Base-by-base conservation (phyloP, 2,113 vertebrate genomes). In the Sturnus vulgaris region DNA sequence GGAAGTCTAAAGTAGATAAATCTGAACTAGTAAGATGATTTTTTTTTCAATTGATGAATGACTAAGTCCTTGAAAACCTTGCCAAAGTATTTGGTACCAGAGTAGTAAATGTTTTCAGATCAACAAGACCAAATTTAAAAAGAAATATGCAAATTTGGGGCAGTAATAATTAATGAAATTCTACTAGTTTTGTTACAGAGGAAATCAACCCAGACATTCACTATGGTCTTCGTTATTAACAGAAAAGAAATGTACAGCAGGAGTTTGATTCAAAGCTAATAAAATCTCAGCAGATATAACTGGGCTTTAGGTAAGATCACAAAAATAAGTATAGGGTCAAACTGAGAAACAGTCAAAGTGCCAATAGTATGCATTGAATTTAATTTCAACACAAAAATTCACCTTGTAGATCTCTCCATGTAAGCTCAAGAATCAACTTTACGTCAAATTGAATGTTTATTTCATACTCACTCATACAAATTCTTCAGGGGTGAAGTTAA, bases 401-500 rank as follows among this genome's bases (percentile, higher is more conserved):
- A 56, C 7, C 25, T 23, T 56, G 5, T 20, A 70, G 10, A 47
- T 50, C 23, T 33, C 59, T 12, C 64, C 4, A 35, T 23, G 4
- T 39, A 88, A 80, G 13, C 7, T 89, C 65, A 94, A 59, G 22
- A 84, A 46, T 3, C 18, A 78, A 47, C 64, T 69, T 70, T 35
- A 66, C 25, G 27, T 82, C 50, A 77, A 95, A 79, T 7, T 30
- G 44, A 96, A 85, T 47, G 53, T 35, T 82, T 57, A 33, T 44
- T 66, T 87, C 39, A 94, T 96, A 98, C 98, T 98, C 95, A 99
- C 99, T 98, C 97, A 90, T 98, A 94, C 11, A 99, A 96, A 82
- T 97, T 96, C 64, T 98, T 94, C 55, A 99, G 91, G 8, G 99
- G 99, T 56, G 98, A 97, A 60, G 98, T 99, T 95, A 98, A 97